Percentiles rank a stretch among this genome's conserved stretches.
Conservation (phyloP, 1,140 invertebrate genomes). For the Muscidifurax raptorellus region DNA sequence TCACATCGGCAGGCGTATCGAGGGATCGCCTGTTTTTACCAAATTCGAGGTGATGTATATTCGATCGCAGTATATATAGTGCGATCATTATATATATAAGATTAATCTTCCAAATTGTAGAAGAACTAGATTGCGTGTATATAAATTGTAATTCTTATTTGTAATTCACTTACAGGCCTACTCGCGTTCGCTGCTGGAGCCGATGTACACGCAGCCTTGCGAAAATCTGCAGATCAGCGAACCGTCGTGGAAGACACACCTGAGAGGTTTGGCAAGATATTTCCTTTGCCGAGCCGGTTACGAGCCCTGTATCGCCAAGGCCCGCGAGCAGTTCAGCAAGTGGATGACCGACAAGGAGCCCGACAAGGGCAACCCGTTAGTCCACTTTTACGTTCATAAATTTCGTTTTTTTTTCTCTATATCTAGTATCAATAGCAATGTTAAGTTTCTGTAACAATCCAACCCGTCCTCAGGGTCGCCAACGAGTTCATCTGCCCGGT, state of each 20-base stretch:
- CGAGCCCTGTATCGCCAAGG: conserved; percentile 82
- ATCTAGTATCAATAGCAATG: too few species aligned
- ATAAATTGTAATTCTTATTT: too few species aligned
- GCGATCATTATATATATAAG: too few species aligned
- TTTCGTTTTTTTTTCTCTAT: neutral
- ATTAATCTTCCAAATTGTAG: too few species aligned
- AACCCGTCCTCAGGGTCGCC: conserved; percentile 76
- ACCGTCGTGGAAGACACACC: conserved; percentile 78
- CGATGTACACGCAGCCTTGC: conserved; percentile 80
- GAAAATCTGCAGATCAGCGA: conserved; percentile 75
- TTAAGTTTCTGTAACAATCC: neutral
- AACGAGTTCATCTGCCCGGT: conserved; percentile 86
- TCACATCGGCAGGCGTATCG: conserved; percentile 83
- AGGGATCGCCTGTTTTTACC: conserved; percentile 78
- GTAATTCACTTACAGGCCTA: conserved; percentile 11
- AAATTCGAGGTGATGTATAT: conserved; percentile 80
- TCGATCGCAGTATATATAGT: too few species aligned
- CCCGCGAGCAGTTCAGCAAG: conserved; percentile 79
- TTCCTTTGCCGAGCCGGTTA: conserved; percentile 85
- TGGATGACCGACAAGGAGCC: conserved; percentile 82
- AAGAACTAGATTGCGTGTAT: too few species aligned
- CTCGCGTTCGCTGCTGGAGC: conserved; percentile 71
- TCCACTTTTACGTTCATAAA: conserved; percentile 58
- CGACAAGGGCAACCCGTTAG: conserved; percentile 85
- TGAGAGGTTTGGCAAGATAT: conserved; percentile 79